Evolutionary conservation across 2,113 vertebrate genomes (phyloP).

Genomic region (Nerophis lumbriciformis): DNA sequence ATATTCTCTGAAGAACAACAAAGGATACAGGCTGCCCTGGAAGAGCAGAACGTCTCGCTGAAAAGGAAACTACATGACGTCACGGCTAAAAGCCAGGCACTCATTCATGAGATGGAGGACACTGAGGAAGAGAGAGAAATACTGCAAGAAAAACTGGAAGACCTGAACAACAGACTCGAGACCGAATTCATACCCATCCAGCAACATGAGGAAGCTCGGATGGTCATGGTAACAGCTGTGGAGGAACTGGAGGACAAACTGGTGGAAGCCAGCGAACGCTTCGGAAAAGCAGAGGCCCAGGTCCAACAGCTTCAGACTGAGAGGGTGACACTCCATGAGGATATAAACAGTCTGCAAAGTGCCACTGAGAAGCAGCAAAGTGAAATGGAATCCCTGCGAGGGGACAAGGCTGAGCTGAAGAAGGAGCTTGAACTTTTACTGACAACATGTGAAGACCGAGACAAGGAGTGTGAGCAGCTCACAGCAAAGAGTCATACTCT

Average conservation of each 20-base stretch:
- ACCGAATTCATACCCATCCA: slow-evolving; percentile 77
- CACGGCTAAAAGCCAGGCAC: slow-evolving; percentile 73
- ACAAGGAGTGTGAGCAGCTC: slow-evolving; percentile 63
- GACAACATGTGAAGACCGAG: slow-evolving; percentile 66
- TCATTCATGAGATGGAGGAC: slow-evolving; percentile 80
- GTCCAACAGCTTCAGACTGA: slow-evolving; percentile 75
- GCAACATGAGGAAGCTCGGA: slow-evolving; percentile 78
- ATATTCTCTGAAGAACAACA: slow-evolving; percentile 75
- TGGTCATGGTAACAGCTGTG: slow-evolving; percentile 65
- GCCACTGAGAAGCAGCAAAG: slow-evolving; percentile 66
- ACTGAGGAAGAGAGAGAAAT: slow-evolving; percentile 70
- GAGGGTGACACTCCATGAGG: slow-evolving; percentile 68
- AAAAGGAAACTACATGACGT: slow-evolving; percentile 76
- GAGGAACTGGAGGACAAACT: slow-evolving; percentile 82
- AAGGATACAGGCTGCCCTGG: slow-evolving; percentile 66
- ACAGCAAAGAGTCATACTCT: slow-evolving; percentile 69
- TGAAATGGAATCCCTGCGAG: slow-evolving; percentile 68
- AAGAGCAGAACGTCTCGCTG: slow-evolving; percentile 72
- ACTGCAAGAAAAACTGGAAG: slow-evolving; percentile 80
- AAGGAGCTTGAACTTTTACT: slow-evolving; percentile 71
- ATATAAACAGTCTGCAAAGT: slow-evolving; percentile 63
- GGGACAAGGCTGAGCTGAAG: slow-evolving; percentile 63
- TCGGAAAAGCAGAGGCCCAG: slow-evolving; percentile 74
- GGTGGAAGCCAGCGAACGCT: slow-evolving; percentile 74
- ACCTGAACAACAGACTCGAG: slow-evolving; percentile 76